A percentile compares a stretch with the other conserved stretches of the same genome.
Evolutionary conservation across 1,140 invertebrate species (phyloP).

Genomic region (Steinernema feltiae): DNA sequence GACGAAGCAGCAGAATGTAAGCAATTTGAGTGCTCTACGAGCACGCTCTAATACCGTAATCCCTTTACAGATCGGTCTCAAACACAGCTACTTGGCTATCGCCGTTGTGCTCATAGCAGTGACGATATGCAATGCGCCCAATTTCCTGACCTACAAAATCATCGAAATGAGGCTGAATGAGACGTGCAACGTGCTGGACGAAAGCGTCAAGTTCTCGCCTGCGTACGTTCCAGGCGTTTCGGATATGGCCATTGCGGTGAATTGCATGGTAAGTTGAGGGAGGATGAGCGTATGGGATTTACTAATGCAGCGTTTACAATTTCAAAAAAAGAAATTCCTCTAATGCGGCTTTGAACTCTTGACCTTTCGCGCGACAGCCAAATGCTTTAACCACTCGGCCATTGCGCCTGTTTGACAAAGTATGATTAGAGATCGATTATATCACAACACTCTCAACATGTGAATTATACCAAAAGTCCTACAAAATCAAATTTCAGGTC

Average conservation of each 20-base stretch:
- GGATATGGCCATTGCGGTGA: slow-evolving; percentile 44
- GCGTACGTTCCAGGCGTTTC: slow-evolving; percentile 55
- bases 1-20: slow-evolving; percentile 40
- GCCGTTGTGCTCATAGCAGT: slow-evolving; percentile 46
- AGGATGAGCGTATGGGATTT: too few relatives aligned
- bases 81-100: slow-evolving; percentile 49
- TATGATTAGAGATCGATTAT: not conserved
- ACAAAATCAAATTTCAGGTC: slow-evolving; percentile 38
- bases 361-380: too few relatives aligned
- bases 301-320: too few relatives aligned
- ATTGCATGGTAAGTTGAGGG: slow-evolving; percentile 38
- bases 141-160: slow-evolving; percentile 57
- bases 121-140: slow-evolving; percentile 49
- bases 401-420: too few relatives aligned
- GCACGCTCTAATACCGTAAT: not conserved
- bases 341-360: too few relatives aligned
- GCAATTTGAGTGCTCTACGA: too few relatives aligned
- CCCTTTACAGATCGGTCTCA: slow-evolving; percentile 44
- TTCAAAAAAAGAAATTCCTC: too few relatives aligned
- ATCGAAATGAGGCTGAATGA: slow-evolving; percentile 41
- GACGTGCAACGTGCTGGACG: slow-evolving; percentile 26
- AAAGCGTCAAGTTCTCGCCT: slow-evolving; percentile 19
- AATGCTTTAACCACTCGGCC: too few relatives aligned
- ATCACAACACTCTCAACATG: not conserved
- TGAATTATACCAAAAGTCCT: not conserved